Base-by-base conservation (phyloP, 2,113 vertebrate species). In the Aix galericulata region DNA sequence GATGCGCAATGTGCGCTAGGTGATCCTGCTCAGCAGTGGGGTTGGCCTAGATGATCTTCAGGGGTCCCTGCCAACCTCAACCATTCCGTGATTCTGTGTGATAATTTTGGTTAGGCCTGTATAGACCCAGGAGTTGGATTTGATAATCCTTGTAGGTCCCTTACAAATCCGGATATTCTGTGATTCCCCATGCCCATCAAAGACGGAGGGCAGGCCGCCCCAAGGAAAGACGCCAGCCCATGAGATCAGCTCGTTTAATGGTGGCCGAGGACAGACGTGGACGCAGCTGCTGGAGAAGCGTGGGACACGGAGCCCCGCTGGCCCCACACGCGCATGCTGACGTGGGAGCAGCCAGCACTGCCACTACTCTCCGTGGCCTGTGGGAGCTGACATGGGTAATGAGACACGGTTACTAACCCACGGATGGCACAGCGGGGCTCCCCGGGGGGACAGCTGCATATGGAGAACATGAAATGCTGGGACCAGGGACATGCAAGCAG, bases 401-500 rank as follows among this genome's bases (percentile, higher is more conserved):
- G 48, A 58, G 58, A 67, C 36, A 78, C 0, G 53, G 25, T 13
- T 23, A 83, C 31, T 78, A 68, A 75, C 38, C 38, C 64, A 69
- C 0, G 4, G 11, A 66, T 1, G 6, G 74, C 84, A 79, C 31
- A 5, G 69, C n/a, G 1, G 1, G 8, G 71, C 75, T 59, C 75
- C 89, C 79, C 56, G 0, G 11, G 13, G 4, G 36, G 34, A 91
- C 36, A 90, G 67, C 64, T 64, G 58, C 20, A 6, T 0, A 4
- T 18, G 62, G n/a, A 87, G 62, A 86, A 94, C 46, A 82, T 63
- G 50, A 89, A 91, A 95, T 69, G 80, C 88, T 25, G 26, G 73
- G 69, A 93, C 88, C 53, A 46, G 58, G 48, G 22, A 92, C 89
- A 85, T 86, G 93, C 93, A 92, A 86, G 81, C 75, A 85, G 34